Evolutionary conservation across 2,113 vertebrate genomes (phyloP).

Genomic region (Polyodon spathula): DNA sequence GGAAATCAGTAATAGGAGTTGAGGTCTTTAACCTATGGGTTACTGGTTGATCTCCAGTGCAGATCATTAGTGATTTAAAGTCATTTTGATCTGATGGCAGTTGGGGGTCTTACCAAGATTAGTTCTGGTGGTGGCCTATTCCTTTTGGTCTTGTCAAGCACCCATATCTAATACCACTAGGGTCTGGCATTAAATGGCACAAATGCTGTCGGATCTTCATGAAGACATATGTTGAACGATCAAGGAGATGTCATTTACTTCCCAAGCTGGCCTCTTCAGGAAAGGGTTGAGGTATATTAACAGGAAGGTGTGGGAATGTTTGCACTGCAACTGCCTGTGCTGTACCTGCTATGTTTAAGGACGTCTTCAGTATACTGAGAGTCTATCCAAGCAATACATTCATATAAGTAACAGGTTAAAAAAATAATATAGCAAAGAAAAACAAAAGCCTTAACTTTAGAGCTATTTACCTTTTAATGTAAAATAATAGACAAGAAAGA

Average conservation of each 20-base stretch:
- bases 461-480: neutral
- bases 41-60: neutral
- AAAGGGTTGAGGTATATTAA: neutral
- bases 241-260: neutral
- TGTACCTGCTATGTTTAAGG: neutral
- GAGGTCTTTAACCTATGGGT: neutral
- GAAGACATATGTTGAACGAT: neutral
- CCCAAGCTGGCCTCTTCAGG: neutral
- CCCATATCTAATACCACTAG: neutral
- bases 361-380: neutral
- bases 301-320: neutral
- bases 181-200: neutral
- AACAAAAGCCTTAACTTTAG: no score
- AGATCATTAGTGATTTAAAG: neutral
- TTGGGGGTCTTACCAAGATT: neutral
- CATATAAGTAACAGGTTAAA: no score
- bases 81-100: neutral
- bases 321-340: neutral
- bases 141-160: neutral
- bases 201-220: neutral
- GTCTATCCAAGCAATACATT: neutral
- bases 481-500: neutral
- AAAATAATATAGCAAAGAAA: no score
- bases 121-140: neutral
- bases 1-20: neutral